Evolutionary conservation across 2,113 vertebrate genomes (phyloP).

Genomic region (Dromiciops gliroides): DNA sequence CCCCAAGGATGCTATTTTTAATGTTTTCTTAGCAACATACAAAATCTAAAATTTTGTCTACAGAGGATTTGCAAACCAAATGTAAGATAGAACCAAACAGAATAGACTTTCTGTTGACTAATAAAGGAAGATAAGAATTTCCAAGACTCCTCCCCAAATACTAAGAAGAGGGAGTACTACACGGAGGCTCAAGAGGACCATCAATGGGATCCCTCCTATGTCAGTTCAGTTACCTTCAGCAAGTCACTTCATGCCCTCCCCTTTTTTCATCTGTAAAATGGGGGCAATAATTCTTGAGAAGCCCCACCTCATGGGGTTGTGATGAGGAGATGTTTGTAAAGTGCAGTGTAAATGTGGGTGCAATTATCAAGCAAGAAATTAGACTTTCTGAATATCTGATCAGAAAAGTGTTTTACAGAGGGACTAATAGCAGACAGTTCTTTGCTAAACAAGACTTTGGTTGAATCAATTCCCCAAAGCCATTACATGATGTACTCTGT

Average conservation of each 20-base stretch:
- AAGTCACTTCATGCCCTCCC: neutral
- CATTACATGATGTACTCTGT: neutral
- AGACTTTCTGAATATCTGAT: neutral
- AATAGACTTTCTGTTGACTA: neutral
- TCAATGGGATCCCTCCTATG: neutral
- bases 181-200: neutral
- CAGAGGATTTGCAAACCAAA: constrained; percentile 1
- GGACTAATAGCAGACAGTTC: neutral
- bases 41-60: constrained; percentile 22
- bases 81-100: neutral
- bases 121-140: neutral
- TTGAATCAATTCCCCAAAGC: constrained; percentile 13
- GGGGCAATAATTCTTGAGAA: neutral
- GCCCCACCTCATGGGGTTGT: neutral
- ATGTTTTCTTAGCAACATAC: constrained; percentile 16
- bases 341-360: neutral
- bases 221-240: neutral
- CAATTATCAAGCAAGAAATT: neutral
- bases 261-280: neutral
- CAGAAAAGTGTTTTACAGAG: neutral
- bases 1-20: neutral
- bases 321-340: neutral
- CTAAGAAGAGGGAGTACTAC: neutral
- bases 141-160: neutral
- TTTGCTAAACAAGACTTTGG: neutral